Evolutionary conservation across 2,113 vertebrate species (phyloP).

Genomic region (Pachycephala philippinensis): DNA sequence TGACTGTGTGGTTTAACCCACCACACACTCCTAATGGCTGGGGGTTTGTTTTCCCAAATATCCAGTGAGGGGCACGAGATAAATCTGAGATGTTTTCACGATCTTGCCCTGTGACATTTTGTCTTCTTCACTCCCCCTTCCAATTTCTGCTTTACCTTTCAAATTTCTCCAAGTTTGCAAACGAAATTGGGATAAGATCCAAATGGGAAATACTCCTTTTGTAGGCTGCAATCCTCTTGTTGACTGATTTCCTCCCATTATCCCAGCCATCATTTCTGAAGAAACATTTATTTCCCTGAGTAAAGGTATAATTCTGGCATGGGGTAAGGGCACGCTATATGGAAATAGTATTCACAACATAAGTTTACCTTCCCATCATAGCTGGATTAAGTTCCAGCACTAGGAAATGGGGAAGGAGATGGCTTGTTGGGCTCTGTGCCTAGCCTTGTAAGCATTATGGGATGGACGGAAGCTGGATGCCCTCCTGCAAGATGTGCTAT

Average conservation of each 20-base stretch:
- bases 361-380: not conserved
- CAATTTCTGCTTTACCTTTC: not conserved
- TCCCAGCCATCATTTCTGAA: not conserved
- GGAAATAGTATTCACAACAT: not conserved
- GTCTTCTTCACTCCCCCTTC: not conserved
- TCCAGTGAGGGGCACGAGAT: not conserved
- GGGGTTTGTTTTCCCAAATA: not conserved
- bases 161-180: not conserved
- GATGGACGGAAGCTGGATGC: constrained; percentile 19
- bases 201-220: not conserved
- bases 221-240: not conserved
- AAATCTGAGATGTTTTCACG: not conserved
- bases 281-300: not conserved
- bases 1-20: not conserved
- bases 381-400: not conserved
- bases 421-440: constrained; percentile 18
- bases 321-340: not conserved
- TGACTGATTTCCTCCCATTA: not conserved
- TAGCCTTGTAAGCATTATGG: not conserved
- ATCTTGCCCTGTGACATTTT: not conserved
- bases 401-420: not conserved
- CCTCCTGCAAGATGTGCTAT: constrained; percentile 3
- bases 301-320: not conserved
- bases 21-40: not conserved
- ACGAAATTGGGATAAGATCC: not conserved